These are phyloP conservation scores for Buphagus erythrorhynchus DNA, from an alignment of 2,797 vertebrate genomes.

Conservation along the genomic window DNA sequence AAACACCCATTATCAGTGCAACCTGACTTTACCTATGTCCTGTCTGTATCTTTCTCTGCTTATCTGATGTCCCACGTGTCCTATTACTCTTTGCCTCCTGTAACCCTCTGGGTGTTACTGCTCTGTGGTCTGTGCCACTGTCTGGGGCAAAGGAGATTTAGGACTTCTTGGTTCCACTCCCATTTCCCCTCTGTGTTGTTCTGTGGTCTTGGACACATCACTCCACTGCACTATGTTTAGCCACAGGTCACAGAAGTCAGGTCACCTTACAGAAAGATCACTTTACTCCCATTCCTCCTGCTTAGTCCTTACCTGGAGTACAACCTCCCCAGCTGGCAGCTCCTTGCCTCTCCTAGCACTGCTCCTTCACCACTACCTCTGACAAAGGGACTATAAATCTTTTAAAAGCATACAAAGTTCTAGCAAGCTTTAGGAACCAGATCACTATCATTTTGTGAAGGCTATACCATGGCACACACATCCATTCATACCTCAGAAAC, in stretches of 20 bases:
- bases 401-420: not conserved
- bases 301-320: not conserved
- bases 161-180: not conserved
- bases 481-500: not conserved
- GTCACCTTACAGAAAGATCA: not conserved
- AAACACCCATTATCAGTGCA: not conserved
- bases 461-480: rapidly evolving
- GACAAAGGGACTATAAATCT: not conserved
- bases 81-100: not conserved
- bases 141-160: not conserved
- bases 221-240: not conserved
- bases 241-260: not conserved
- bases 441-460: not conserved
- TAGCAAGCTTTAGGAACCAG: not conserved
- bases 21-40: not conserved
- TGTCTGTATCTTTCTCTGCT: not conserved
- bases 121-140: not conserved
- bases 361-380: not conserved
- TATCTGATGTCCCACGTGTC: not conserved
- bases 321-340: not conserved
- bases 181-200: not conserved
- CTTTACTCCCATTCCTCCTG: not conserved
- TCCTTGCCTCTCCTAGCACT: not conserved
- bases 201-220: not conserved
- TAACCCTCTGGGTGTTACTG: not conserved